A percentile compares a stretch with the other conserved stretches of the same genome.
Evolutionary conservation across 1,140 invertebrate genomes (phyloP).

Genomic region (Hydropsyche tenuis): DNA sequence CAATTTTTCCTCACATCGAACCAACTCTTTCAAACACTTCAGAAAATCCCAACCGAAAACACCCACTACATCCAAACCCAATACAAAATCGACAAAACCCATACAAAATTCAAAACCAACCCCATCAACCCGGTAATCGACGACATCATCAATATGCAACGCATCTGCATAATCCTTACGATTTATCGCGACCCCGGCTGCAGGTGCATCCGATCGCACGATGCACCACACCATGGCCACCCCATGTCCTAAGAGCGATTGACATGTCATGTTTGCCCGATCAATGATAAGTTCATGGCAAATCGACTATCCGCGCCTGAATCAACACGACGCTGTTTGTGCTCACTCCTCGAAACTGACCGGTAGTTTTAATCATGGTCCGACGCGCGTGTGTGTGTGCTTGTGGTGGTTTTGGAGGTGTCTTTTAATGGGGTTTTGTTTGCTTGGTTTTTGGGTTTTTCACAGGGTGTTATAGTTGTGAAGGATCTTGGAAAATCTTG

Average conservation of each 20-base stretch:
- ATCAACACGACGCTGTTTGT: conserved; percentile 44
- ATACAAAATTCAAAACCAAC: too few species aligned
- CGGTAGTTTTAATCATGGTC: too few species aligned
- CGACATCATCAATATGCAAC: conserved; percentile 34
- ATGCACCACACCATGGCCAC: not conserved
- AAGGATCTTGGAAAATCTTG: too few species aligned
- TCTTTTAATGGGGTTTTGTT: too few species aligned
- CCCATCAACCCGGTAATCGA: not conserved
- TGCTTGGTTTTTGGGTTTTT: too few species aligned
- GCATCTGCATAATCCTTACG: conserved; percentile 35
- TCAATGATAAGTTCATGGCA: conserved; percentile 53
- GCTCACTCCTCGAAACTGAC: conserved; percentile 2
- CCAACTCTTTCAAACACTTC: too few species aligned
- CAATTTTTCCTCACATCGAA: too few species aligned
- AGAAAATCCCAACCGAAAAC: not conserved
- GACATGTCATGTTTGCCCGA: conserved; percentile 53
- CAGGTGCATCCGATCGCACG: conserved; percentile 26
- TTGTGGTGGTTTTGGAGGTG: too few species aligned
- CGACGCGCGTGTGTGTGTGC: too few species aligned
- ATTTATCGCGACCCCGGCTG: conserved; percentile 33
- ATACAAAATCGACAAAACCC: too few species aligned
- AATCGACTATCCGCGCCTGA: conserved; percentile 50
- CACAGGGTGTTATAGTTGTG: too few species aligned
- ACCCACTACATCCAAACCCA: not conserved
- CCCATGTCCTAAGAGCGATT: conserved; percentile 43